Percentiles rank a stretch among this genome's conserved stretches.
Evolutionary conservation across 1,140 invertebrate genomes (phyloP).

Genomic region (Heliconius melpomene): DNA sequence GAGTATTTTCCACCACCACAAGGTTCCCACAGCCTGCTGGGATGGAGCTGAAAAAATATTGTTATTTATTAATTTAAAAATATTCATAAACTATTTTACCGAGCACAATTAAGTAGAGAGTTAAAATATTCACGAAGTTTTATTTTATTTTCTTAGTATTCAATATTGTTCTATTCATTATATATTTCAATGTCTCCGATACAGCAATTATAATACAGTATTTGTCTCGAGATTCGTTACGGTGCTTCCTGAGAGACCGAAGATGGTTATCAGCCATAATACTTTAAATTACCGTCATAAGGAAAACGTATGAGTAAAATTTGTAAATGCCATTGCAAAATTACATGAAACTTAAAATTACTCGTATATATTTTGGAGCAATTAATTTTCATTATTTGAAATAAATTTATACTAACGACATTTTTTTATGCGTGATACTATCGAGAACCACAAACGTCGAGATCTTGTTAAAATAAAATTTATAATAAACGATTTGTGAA

Average conservation of each 20-base stretch:
- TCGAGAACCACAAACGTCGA: slow-evolving; percentile 53
- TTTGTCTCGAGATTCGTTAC: background rate
- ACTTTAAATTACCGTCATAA: too few relatives aligned
- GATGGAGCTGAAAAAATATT: background rate
- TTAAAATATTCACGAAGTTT: too few relatives aligned
- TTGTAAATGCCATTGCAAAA: too few relatives aligned
- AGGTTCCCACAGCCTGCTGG: background rate
- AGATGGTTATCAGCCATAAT: background rate
- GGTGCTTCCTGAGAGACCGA: background rate
- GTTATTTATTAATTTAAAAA: background rate
- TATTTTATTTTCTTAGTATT: too few relatives aligned
- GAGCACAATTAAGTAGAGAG: too few relatives aligned
- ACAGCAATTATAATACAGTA: background rate
- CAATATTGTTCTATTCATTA: too few relatives aligned
- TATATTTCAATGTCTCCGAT: too few relatives aligned
- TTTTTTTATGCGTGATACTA: slow-evolving; percentile 69
- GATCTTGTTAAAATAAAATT: slow-evolving; percentile 64
- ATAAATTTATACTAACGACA: slow-evolving; percentile 57
- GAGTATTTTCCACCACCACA: background rate
- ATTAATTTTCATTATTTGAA: background rate
- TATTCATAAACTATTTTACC: too few relatives aligned
- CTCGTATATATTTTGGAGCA: too few relatives aligned
- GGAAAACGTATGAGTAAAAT: too few relatives aligned
- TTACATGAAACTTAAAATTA: too few relatives aligned
- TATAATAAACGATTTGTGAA: slow-evolving; percentile 75